A percentile compares a stretch with the other conserved stretches of the same genome.
Conservation (phyloP, 2,888 invertebrate genomes). For the Anagyrus pseudococci region DNA sequence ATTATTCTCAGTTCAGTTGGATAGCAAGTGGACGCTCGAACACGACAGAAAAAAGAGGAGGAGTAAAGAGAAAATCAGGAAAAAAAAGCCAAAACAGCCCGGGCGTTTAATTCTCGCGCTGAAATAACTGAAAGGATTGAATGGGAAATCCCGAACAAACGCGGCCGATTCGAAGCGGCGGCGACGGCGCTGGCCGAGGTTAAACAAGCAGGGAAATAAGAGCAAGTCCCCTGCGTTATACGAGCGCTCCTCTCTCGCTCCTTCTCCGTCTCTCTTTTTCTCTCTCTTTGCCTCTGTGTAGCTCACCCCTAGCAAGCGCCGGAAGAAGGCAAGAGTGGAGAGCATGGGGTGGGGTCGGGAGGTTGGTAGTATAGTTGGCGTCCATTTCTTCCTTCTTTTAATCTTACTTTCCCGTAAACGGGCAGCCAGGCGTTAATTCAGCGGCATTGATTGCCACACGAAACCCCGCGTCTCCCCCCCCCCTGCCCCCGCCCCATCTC, state of each 20-base stretch:
- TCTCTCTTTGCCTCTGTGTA: background rate
- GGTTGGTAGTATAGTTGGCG: too few species aligned
- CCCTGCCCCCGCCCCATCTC: constrained; percentile 14
- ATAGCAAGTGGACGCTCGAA: background rate
- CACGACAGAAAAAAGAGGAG: background rate
- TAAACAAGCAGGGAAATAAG: constrained; percentile 49
- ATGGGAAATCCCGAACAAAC: constrained; percentile 32
- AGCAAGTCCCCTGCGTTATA: constrained; percentile 35
- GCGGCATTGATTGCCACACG: constrained; percentile 60
- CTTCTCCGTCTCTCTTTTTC: background rate
- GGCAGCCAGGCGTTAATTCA: constrained; percentile 61
- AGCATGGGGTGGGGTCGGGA: background rate
- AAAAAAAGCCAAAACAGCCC: constrained; percentile 6
- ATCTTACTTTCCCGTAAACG: constrained; percentile 61
- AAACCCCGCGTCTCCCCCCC: constrained; percentile 45
- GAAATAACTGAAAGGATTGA: constrained; percentile 26
- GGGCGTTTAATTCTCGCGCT: constrained; percentile 29
- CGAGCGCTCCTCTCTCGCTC: too few species aligned
- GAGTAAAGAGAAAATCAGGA: background rate
- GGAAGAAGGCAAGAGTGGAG: background rate
- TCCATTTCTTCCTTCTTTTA: constrained; percentile 61
- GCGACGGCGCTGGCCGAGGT: too few species aligned
- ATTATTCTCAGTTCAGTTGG: too few species aligned
- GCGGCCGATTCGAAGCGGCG: constrained; percentile 24
- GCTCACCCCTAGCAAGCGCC: constrained; percentile 2